Percentiles rank a stretch among this genome's conserved stretches.
Evolutionary conservation across 2,888 invertebrate species (phyloP).

Genomic region (Fabriciana adippe): DNA sequence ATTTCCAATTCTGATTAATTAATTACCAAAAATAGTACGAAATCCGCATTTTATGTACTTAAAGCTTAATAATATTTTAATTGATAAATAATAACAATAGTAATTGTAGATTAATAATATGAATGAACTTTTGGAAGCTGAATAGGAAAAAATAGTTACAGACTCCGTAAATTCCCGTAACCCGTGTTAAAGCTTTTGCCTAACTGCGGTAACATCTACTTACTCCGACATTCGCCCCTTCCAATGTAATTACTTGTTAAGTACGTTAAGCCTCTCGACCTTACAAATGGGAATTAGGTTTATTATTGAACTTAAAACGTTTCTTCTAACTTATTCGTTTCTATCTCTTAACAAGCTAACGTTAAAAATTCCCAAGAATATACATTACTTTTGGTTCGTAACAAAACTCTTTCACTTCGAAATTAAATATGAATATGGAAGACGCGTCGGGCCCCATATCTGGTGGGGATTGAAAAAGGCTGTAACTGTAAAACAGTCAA

Average conservation of each 20-base stretch:
- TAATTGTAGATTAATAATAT: no score
- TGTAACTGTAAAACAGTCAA: constrained; percentile 76
- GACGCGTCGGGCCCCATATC: constrained; percentile 62
- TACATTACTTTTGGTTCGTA: constrained; percentile 33
- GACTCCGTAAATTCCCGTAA: constrained; percentile 65
- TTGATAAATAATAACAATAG: no score
- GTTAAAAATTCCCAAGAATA: background rate
- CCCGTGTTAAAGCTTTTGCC: constrained; percentile 53
- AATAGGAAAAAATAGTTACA: constrained; percentile 50
- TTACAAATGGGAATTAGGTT: constrained; percentile 6
- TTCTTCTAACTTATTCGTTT: background rate
- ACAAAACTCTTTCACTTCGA: constrained; percentile 59
- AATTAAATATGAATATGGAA: constrained; percentile 69
- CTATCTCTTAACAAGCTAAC: background rate
- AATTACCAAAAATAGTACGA: no score
- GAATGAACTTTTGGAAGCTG: background rate
- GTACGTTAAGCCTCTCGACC: constrained; percentile 36
- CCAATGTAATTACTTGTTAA: constrained; percentile 56
- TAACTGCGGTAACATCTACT: constrained; percentile 56
- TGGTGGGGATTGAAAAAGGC: constrained; percentile 60
- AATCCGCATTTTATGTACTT: no score
- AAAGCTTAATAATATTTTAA: no score
- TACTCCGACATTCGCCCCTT: constrained; percentile 58
- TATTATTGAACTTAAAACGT: constrained; percentile 7
- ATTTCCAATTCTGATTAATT: no score